These are phyloP conservation scores for Prenolepis imparis DNA, from an alignment of 2,888 invertebrate genomes.

Conservation along the genomic window DNA sequence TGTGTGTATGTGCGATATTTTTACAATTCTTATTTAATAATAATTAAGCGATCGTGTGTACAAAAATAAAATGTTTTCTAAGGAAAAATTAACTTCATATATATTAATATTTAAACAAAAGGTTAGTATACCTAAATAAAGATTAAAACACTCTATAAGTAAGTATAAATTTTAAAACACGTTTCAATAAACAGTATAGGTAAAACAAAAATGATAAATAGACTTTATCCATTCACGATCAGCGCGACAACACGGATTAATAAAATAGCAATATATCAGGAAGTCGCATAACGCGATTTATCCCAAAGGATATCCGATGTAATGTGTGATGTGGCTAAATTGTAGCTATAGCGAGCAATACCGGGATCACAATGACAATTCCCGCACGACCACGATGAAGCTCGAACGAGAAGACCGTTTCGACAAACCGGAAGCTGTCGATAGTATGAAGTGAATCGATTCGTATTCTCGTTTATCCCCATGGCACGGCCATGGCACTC, in stretches of 20 bases:
- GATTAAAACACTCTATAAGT: not conserved
- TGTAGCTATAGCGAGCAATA: slow-evolving; percentile 58
- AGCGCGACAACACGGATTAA: slow-evolving; percentile 5
- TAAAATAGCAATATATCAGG: slow-evolving; percentile 2
- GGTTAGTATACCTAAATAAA: slow-evolving; percentile 2
- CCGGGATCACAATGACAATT: slow-evolving; percentile 66
- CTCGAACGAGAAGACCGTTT: slow-evolving; percentile 66
- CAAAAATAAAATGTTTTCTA: not conserved
- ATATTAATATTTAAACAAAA: not conserved
- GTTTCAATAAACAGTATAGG: not conserved
- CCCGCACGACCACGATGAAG: slow-evolving; percentile 60
- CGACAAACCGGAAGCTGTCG: slow-evolving; percentile 79
- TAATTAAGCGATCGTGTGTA: no score
- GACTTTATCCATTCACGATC: not conserved
- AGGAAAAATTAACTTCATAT: not conserved
- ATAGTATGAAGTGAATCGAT: slow-evolving; percentile 79
- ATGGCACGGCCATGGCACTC: slow-evolving; percentile 27
- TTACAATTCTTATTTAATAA: no score
- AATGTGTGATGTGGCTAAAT: slow-evolving; percentile 23
- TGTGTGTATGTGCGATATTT: no score
- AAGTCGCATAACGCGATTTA: slow-evolving; percentile 57
- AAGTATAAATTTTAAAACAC: not conserved
- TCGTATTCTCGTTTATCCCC: slow-evolving; percentile 66
- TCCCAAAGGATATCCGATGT: slow-evolving; percentile 40
- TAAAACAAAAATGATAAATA: not conserved